Conservation (phyloP, 2,888 invertebrate genomes). For the Hedychridium roseum region DNA sequence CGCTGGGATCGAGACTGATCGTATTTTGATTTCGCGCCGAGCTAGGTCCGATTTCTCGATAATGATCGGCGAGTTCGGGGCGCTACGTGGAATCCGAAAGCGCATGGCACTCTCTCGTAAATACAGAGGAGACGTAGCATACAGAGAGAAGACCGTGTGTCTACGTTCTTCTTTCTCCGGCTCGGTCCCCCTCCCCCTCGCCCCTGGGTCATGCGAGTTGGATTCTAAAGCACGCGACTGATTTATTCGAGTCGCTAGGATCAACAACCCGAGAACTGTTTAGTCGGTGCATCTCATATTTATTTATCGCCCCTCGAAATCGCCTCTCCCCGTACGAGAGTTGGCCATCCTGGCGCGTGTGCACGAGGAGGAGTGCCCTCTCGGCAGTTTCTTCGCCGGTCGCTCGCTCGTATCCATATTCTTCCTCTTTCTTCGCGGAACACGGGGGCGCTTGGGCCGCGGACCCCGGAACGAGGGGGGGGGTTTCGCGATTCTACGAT, state of each 20-base stretch:
- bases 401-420: constrained; percentile 12
- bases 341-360: constrained; percentile 49
- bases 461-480: constrained; percentile 27
- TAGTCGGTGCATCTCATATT: constrained; percentile 49
- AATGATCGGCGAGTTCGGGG: neutral
- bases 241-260: constrained; percentile 43
- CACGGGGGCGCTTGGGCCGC: constrained; percentile 11
- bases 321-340: constrained; percentile 31
- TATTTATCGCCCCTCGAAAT: constrained; percentile 44
- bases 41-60: constrained; percentile 1
- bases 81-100: constrained; percentile 23
- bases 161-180: neutral
- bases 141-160: neutral
- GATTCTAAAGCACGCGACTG: constrained; percentile 32
- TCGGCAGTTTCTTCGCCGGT: neutral
- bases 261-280: constrained; percentile 51
- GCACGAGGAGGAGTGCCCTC: constrained; percentile 18
- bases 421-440: neutral
- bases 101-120: neutral
- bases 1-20: too few relatives aligned
- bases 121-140: neutral
- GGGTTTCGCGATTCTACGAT: too few relatives aligned
- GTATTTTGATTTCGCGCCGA: too few relatives aligned
- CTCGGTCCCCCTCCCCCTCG: neutral
- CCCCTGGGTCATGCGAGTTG: constrained; percentile 26